Evolutionary conservation across 2,888 invertebrate species (phyloP).

Genomic region (Lymantria monacha): DNA sequence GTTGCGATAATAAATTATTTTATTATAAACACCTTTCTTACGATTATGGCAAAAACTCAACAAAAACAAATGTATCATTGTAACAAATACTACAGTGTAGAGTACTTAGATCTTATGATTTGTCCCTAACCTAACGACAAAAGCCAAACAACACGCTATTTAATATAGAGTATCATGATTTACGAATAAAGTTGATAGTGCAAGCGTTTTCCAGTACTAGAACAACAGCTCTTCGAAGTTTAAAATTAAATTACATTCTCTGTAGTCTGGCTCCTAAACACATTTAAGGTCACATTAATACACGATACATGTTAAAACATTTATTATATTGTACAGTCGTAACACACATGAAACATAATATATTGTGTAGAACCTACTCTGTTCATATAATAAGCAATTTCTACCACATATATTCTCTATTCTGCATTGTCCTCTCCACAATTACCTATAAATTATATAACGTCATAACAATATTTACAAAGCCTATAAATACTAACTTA

Average conservation of each 20-base stretch:
- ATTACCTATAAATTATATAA: slow-evolving; percentile 81
- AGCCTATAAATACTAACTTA: slow-evolving; percentile 80
- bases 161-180: slow-evolving; percentile 48
- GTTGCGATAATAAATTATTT: slow-evolving; percentile 66
- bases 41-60: slow-evolving; percentile 77
- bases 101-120: slow-evolving; percentile 64
- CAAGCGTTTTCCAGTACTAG: slow-evolving; percentile 29
- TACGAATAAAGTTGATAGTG: slow-evolving; percentile 25
- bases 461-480: slow-evolving; percentile 82
- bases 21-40: slow-evolving; percentile 70
- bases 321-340: slow-evolving; percentile 66
- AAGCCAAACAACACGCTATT: slow-evolving; percentile 73
- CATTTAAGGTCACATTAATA: slow-evolving; percentile 64
- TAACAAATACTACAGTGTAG: slow-evolving; percentile 68
- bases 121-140: slow-evolving; percentile 76
- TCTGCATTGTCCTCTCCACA: slow-evolving; percentile 64
- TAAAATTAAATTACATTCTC: slow-evolving; percentile 29
- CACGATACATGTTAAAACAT: slow-evolving; percentile 75
- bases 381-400: slow-evolving; percentile 56
- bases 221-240: slow-evolving; percentile 19
- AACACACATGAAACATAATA: slow-evolving; percentile 61
- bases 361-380: slow-evolving; percentile 70
- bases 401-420: slow-evolving; percentile 72
- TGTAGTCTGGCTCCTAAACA: slow-evolving; percentile 32
- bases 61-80: slow-evolving; percentile 70